These are phyloP conservation scores for Lutjanus erythropterus DNA, from an alignment of 2,113 vertebrate genomes.

Conservation along the genomic window DNA sequence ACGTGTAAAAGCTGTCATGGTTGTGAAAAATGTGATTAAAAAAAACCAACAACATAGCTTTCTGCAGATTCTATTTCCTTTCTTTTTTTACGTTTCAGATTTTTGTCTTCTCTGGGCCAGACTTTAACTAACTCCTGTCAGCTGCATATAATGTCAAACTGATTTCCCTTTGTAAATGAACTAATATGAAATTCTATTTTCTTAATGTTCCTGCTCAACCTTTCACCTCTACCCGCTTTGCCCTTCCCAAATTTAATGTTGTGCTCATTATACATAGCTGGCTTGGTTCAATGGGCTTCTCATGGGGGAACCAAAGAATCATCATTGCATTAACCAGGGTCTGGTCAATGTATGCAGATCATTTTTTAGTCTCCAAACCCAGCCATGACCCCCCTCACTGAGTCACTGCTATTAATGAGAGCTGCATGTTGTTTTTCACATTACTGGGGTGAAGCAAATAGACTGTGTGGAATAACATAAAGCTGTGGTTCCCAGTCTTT, in stretches of 20 bases:
- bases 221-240: slow-evolving; percentile 15
- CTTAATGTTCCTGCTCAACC: slow-evolving; percentile 25
- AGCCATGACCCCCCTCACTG: slow-evolving; percentile 15
- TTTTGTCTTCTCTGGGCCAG: background rate
- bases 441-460: background rate
- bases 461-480: too few relatives aligned
- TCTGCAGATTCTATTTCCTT: too few relatives aligned
- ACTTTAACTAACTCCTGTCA: background rate
- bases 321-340: slow-evolving; percentile 49
- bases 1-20: background rate
- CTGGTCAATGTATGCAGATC: slow-evolving; percentile 14
- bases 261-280: slow-evolving; percentile 52
- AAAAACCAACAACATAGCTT: too few relatives aligned
- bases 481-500: background rate
- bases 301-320: slow-evolving; percentile 45
- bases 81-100: too few relatives aligned
- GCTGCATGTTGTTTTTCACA: slow-evolving; percentile 4
- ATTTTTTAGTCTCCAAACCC: slow-evolving; percentile 33
- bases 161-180: slow-evolving; percentile 1
- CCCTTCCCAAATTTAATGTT: slow-evolving; percentile 32
- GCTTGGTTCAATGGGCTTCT: slow-evolving; percentile 15
- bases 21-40: too few relatives aligned
- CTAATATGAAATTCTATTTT: slow-evolving; percentile 33
- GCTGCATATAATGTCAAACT: background rate
- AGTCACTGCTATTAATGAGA: background rate